Conservation (phyloP, 2,888 invertebrate genomes). For the Acrobasis repandana region DNA sequence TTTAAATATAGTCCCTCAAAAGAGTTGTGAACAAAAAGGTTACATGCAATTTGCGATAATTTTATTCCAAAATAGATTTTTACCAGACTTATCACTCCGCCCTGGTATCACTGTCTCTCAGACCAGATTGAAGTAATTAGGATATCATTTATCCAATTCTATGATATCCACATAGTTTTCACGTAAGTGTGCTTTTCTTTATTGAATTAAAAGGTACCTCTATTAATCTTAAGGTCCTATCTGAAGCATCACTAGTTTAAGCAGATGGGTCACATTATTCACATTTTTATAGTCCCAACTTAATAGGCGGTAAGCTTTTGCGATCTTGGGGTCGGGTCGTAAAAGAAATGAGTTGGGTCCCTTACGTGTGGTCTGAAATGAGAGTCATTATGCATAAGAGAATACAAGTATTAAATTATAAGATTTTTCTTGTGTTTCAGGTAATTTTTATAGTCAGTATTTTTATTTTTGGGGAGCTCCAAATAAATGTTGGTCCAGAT, state of each 20-base stretch:
- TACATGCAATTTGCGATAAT: too few relatives aligned
- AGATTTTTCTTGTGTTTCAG: not conserved
- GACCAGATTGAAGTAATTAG: too few relatives aligned
- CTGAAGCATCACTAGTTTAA: slow-evolving; percentile 1
- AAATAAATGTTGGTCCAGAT: too few relatives aligned
- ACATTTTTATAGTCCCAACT: slow-evolving; percentile 16
- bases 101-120: too few relatives aligned
- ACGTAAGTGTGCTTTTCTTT: not conserved
- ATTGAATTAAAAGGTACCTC: not conserved
- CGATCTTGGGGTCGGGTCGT: slow-evolving; percentile 12
- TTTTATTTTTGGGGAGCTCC: too few relatives aligned
- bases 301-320: slow-evolving; percentile 17
- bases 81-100: too few relatives aligned
- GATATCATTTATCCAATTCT: too few relatives aligned
- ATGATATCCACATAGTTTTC: not conserved
- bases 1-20: too few relatives aligned
- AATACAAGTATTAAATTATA: not conserved
- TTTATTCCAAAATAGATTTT: too few relatives aligned
- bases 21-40: too few relatives aligned
- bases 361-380: slow-evolving; percentile 17
- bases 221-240: not conserved
- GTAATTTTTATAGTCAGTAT: too few relatives aligned
- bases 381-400: slow-evolving; percentile 3
- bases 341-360: slow-evolving; percentile 17
- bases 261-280: slow-evolving; percentile 8